These are phyloP conservation scores for Synanceia verrucosa DNA, from an alignment of 2,797 vertebrate species.

Conservation along the genomic window DNA sequence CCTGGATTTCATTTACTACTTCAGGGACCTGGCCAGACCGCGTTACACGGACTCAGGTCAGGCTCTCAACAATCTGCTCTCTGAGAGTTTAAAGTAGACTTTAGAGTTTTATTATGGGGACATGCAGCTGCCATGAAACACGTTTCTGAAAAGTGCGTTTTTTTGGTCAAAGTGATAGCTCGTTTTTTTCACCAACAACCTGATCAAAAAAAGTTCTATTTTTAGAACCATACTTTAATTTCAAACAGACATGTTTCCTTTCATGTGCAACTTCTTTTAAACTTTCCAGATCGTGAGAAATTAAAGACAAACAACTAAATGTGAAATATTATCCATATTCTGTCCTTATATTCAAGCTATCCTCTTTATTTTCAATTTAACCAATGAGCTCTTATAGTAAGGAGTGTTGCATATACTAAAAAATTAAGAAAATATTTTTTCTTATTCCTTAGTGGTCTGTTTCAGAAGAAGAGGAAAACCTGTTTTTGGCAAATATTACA, in stretches of 20 bases:
- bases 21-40: constrained; percentile 92
- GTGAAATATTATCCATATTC: neutral
- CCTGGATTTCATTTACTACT: constrained; percentile 95
- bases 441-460: neutral
- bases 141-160: neutral
- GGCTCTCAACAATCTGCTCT: constrained; percentile 1
- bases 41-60: constrained; percentile 91
- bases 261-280: neutral
- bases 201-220: neutral
- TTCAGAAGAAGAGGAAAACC: neutral
- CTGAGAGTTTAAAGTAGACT: neutral
- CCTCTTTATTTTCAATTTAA: neutral
- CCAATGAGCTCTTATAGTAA: neutral
- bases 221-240: neutral
- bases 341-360: neutral
- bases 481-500: neutral
- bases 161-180: neutral
- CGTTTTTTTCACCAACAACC: neutral
- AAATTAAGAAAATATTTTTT: neutral
- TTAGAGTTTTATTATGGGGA: neutral
- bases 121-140: neutral
- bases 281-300: neutral
- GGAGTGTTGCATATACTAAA: neutral
- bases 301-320: neutral
- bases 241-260: neutral